Evolutionary conservation across 2,113 vertebrate genomes (phyloP).

Genomic region (Asarcornis scutulata): DNA sequence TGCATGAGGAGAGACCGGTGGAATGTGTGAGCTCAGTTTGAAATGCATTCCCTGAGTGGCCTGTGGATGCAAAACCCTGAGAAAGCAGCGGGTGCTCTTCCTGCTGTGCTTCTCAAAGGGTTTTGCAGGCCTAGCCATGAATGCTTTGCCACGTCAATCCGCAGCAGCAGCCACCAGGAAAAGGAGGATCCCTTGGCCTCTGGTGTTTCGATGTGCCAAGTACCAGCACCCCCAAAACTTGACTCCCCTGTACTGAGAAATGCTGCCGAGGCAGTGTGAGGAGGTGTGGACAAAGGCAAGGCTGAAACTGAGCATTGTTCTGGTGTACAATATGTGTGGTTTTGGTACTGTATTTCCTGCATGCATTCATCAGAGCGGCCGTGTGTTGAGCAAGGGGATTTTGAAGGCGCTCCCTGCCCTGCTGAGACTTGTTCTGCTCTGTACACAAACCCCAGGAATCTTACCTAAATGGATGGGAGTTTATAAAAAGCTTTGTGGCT

Average conservation of each 20-base stretch:
- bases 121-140: fast-evolving
- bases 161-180: neutral
- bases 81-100: no score
- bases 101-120: neutral
- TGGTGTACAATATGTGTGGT: no score
- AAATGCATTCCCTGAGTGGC: neutral
- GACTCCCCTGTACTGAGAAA: fast-evolving
- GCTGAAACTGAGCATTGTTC: neutral
- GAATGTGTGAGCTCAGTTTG: neutral
- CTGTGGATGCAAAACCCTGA: no score
- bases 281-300: fast-evolving
- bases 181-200: neutral
- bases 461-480: fast-evolving
- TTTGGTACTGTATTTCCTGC: no score
- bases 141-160: fast-evolving
- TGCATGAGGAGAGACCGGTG: neutral
- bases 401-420: fast-evolving
- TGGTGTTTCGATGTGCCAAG: fast-evolving
- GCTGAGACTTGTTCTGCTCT: neutral
- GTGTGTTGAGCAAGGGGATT: neutral
- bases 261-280: fast-evolving
- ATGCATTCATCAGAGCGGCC: fast-evolving
- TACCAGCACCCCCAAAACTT: neutral
- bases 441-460: neutral
- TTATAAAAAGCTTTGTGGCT: slow-evolving; percentile 8